These are phyloP conservation scores for Rotaria macrura DNA, from an alignment of 2,888 invertebrate genomes.

Conservation along the genomic window DNA sequence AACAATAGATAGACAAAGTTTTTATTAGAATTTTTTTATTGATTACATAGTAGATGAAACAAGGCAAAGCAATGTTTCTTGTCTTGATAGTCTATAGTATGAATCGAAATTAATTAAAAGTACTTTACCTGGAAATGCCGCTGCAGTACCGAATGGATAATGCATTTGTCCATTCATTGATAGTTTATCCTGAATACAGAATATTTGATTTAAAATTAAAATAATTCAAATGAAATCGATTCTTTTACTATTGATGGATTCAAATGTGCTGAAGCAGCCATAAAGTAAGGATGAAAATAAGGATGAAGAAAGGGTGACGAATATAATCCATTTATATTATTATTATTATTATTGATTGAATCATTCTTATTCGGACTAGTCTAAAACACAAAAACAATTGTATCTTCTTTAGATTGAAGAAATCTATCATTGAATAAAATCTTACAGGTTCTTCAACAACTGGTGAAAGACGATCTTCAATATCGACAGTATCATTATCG, in stretches of 20 bases:
- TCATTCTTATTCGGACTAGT: background rate
- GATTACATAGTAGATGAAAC: too few species aligned
- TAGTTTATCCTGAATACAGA: too few species aligned
- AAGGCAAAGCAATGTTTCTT: too few species aligned
- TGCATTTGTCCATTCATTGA: background rate
- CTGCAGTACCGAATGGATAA: background rate
- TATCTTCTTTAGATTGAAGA: too few species aligned
- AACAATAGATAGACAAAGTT: too few species aligned
- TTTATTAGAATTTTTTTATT: too few species aligned
- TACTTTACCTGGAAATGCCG: background rate
- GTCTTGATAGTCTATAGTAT: too few species aligned
- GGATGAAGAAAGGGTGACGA: background rate
- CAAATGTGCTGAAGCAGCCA: background rate
- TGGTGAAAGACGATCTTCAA: background rate
- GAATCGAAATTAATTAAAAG: too few species aligned
- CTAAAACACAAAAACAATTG: background rate
- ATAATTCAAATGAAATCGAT: too few species aligned
- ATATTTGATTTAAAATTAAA: too few species aligned
- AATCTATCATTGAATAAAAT: too few species aligned
- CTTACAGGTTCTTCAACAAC: background rate
- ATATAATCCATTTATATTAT: background rate
- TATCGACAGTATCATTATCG: background rate
- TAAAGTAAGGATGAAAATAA: background rate
- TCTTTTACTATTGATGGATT: background rate
- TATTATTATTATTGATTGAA: background rate